These are phyloP conservation scores for Drosophila sordidula DNA, from an alignment of 2,888 invertebrate species.

Conservation along the genomic window DNA sequence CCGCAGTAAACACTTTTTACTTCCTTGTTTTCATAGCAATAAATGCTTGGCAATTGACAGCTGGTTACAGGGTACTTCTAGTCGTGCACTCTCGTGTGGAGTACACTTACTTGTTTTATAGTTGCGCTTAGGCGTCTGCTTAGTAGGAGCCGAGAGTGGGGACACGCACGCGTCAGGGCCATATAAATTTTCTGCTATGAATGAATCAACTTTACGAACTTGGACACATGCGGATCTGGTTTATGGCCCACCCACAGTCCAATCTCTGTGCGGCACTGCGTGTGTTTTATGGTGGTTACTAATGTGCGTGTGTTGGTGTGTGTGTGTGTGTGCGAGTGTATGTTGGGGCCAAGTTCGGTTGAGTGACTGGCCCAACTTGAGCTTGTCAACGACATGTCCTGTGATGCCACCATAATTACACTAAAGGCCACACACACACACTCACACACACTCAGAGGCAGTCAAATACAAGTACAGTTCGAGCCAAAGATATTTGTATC, in stretches of 20 bases:
- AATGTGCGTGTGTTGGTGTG: conserved; percentile 25
- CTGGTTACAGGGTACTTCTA: neutral
- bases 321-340: conserved; percentile 33
- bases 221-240: conserved; percentile 69
- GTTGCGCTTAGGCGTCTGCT: conserved; percentile 25
- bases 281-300: conserved; percentile 43
- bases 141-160: too few species aligned
- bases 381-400: conserved; percentile 74
- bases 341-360: conserved; percentile 59
- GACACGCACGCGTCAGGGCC: conserved; percentile 55
- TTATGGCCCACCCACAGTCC: conserved; percentile 62
- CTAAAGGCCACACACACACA: conserved; percentile 52
- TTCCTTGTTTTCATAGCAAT: too few species aligned
- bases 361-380: conserved; percentile 63
- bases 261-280: conserved; percentile 36
- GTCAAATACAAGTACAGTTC: conserved; percentile 7
- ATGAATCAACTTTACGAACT: conserved; percentile 79
- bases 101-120: conserved; percentile 23
- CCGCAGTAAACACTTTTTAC: too few species aligned
- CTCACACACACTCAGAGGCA: conserved; percentile 1
- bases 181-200: conserved; percentile 78
- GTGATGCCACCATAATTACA: conserved; percentile 72
- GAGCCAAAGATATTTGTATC: conserved; percentile 71
- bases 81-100: neutral
- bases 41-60: too few species aligned